Evolutionary conservation across 35 echinoderm and acorn worm genomes (phyloP).

Genomic region (Amphiura filiformis): DNA sequence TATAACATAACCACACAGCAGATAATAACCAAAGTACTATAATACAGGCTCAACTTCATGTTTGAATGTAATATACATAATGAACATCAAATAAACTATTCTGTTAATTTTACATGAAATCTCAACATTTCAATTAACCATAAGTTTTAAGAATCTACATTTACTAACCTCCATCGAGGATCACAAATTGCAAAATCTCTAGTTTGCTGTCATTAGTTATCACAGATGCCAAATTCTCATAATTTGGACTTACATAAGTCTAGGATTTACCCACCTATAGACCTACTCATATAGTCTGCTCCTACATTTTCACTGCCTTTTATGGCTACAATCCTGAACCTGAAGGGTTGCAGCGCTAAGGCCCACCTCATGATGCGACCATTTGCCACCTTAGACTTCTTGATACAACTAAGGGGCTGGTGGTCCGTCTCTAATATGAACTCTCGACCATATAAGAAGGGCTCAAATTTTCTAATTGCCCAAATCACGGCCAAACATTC

Average conservation of each 20-base stretch:
- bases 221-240: too few species aligned
- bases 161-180: too few species aligned
- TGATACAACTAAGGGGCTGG: constrained; percentile 13
- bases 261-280: background rate
- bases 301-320: constrained; percentile 44
- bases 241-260: background rate
- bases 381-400: constrained; percentile 39
- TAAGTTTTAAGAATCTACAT: too few species aligned
- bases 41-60: too few species aligned
- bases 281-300: constrained; percentile 26
- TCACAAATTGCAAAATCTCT: too few species aligned
- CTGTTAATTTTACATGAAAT: too few species aligned
- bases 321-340: constrained; percentile 26
- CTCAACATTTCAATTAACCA: too few species aligned
- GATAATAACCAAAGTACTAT: too few species aligned
- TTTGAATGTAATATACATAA: too few species aligned
- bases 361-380: constrained; percentile 56
- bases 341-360: constrained; percentile 33
- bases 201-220: too few species aligned
- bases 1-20: too few species aligned
- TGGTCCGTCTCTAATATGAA: constrained; percentile 54
- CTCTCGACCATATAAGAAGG: constrained; percentile 46
- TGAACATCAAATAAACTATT: too few species aligned
- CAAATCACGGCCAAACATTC: constrained; percentile 55
- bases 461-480: constrained; percentile 27